Base-by-base conservation (phyloP, 2,797 vertebrate genomes). In the Schizothorax lantsangensis region DNA sequence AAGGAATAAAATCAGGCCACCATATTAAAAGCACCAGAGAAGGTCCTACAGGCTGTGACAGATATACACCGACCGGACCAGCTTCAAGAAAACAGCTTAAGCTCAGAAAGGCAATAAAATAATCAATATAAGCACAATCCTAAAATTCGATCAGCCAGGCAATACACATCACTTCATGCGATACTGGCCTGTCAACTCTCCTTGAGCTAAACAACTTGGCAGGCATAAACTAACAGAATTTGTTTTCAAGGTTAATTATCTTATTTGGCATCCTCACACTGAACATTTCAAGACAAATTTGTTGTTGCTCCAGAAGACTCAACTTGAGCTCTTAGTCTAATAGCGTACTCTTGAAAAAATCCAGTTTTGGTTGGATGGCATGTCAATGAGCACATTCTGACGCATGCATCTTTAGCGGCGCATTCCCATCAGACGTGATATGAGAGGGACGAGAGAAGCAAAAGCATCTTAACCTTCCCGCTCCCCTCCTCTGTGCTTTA, bases 1-100 rank as follows among this genome's bases (percentile, higher is more conserved):
- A 87, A 85, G 36, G 49, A 87, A 81, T 59, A 84, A 88, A 91
- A 83, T 54, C 82, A 85, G 86, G 83, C 84, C 86, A 84, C 64
- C 49, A 26, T 43, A 84, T 89, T 79, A 81, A 86, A 88, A 84
- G 73, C 72, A 89, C 77, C 66, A 71, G 81, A 54, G 59, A 81
- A 33, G 77, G 43, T 75, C 45, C 69, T 74, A 86, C 49, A 81
- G 23, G 57, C 84, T 66, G 84, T 64, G 84, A 52, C 79, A 75
- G 74, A 78, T 40, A 68, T 52, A 77, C 83, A 73, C 38, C 26
- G 0, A 40, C 78, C 23, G 17, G 54, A 80, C 78, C 14, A 83
- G 62, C 68, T 79, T 78, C 45, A 30, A 68, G 43, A 72, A 72
- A 74, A 74, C 69, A 38, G 79, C 33, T 86, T 81, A 73, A 81